Conservation (phyloP, 2,113 vertebrate species). For the Prionailurus bengalensis region DNA sequence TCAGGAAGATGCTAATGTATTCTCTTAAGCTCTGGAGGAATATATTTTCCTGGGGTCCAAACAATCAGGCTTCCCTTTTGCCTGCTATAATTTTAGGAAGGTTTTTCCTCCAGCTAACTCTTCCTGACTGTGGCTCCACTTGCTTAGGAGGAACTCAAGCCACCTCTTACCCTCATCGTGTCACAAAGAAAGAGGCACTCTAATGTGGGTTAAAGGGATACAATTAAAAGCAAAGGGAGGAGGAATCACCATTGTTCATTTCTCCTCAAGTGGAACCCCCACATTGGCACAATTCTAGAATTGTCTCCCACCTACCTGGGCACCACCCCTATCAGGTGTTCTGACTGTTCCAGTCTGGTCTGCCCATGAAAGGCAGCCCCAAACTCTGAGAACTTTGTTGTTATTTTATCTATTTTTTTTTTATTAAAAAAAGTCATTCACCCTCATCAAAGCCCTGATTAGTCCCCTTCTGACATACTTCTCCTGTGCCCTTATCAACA, state of each 20-base stretch:
- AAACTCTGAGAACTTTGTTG: background rate
- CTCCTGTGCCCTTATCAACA: rapidly evolving
- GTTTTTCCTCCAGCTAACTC: constrained; percentile 32
- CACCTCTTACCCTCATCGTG: background rate
- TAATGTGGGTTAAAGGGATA: background rate
- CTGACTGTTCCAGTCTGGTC: background rate
- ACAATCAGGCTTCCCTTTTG: constrained; percentile 2
- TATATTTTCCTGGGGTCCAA: constrained; percentile 41
- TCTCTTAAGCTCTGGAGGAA: constrained; percentile 47
- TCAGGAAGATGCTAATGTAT: constrained; percentile 57
- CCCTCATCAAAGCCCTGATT: background rate
- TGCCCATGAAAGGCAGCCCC: background rate
- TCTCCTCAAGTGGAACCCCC: background rate
- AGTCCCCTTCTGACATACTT: background rate
- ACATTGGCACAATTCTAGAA: background rate
- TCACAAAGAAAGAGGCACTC: background rate
- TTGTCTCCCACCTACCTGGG: background rate
- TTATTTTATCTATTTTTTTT: background rate
- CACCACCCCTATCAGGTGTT: rapidly evolving
- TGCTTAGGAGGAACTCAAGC: background rate
- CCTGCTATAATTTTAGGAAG: background rate
- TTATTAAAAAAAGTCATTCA: background rate
- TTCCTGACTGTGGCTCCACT: background rate
- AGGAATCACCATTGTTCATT: background rate
- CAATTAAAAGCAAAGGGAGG: background rate